phyloP scores from a whole-genome alignment of 1,140 invertebrate genomes.

The Ostrea denselamellosa region DNA sequence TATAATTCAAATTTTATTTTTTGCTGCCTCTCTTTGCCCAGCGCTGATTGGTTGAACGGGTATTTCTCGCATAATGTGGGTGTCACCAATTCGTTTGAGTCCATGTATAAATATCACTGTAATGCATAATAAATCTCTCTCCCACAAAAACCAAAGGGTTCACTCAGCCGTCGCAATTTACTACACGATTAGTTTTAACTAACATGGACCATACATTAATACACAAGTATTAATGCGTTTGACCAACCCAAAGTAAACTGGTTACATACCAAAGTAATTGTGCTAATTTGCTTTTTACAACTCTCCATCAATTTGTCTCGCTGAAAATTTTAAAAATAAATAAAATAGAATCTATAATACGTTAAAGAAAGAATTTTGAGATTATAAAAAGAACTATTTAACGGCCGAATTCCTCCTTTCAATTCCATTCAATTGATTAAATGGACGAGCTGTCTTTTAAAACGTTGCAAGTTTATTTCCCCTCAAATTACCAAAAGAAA shows the following conservation, averaged over 20 bases:
- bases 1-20: conserved; percentile 63
- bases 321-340: conserved; percentile 10
- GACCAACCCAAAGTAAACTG: conserved; percentile 7
- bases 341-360: conserved; percentile 41
- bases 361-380: background rate
- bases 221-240: conserved; percentile 7
- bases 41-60: conserved; percentile 53
- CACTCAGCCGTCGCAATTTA: conserved; percentile 26
- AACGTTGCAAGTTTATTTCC: conserved; percentile 52
- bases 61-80: conserved; percentile 54
- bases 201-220: conserved; percentile 13
- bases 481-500: conserved; percentile 56
- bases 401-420: conserved; percentile 50
- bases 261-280: conserved; percentile 41
- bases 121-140: conserved; percentile 53
- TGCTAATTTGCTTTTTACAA: conserved; percentile 41
- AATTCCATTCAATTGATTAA: conserved; percentile 46
- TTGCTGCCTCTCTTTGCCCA: conserved; percentile 45
- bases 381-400: conserved; percentile 46
- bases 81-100: conserved; percentile 50
- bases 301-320: conserved; percentile 21
- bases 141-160: conserved; percentile 3
- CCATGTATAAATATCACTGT: conserved; percentile 41
- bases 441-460: conserved; percentile 50
- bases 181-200: conserved; percentile 28